Evolutionary conservation across 2,797 vertebrate genomes (phyloP).

Genomic region (Melanotaenia trifasciata): DNA sequence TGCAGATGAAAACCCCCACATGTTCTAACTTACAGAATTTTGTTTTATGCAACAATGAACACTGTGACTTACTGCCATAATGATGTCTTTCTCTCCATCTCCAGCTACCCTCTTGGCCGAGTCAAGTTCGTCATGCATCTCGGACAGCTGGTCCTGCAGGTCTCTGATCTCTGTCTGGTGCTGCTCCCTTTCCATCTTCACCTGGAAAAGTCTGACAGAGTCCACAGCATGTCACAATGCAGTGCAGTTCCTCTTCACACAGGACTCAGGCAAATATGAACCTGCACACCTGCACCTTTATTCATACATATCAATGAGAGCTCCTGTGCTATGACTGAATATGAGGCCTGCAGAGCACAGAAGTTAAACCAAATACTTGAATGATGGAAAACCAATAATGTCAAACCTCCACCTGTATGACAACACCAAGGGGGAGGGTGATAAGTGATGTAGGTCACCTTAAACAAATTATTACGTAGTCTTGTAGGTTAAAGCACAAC

Average conservation of each 20-base stretch:
- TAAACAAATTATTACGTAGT: conserved; percentile 32
- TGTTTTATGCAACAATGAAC: conserved; percentile 14
- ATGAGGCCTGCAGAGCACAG: conserved; percentile 27
- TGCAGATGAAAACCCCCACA: background rate
- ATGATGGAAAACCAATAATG: conserved; percentile 47
- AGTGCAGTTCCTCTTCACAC: conserved; percentile 14
- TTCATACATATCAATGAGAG: conserved; percentile 50
- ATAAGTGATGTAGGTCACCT: conserved; percentile 49
- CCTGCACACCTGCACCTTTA: conserved; percentile 45
- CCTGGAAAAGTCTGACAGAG: conserved; percentile 91
- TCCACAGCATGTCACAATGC: conserved; percentile 47
- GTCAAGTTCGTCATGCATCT: conserved; percentile 98
- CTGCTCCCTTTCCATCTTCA: conserved; percentile 96
- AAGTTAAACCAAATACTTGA: conserved; percentile 41
- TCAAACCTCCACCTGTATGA: conserved; percentile 31
- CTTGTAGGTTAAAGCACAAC: conserved; percentile 14
- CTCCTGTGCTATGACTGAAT: conserved; percentile 53
- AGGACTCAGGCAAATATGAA: conserved; percentile 5
- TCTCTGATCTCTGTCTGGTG: conserved; percentile 97
- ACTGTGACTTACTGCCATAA: conserved; percentile 86
- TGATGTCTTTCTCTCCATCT: conserved; percentile 88
- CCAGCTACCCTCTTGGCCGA: conserved; percentile 82
- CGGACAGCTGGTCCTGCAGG: conserved; percentile 97
- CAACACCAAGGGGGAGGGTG: conserved; percentile 20
- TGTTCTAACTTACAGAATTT: background rate